Percentiles rank a stretch among this genome's conserved stretches.
Evolutionary conservation across 30 jellyfish, hydroid and myxozoan genomes (phyloP).

Genomic region (Phacellophora camtschatica): DNA sequence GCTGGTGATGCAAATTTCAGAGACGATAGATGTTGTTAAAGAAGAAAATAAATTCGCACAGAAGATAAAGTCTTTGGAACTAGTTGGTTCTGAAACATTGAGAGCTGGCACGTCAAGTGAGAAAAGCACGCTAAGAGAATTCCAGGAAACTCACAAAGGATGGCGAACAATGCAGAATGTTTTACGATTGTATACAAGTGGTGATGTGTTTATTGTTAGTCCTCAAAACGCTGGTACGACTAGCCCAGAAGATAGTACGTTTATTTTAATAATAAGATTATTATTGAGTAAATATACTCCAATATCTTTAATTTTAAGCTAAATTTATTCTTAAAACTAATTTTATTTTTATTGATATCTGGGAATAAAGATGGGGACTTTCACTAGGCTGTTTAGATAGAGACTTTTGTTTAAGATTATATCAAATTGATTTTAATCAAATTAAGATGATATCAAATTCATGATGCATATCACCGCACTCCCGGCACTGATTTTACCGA

Average conservation of each 20-base stretch:
- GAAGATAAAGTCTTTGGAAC: constrained; percentile 60
- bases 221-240: not conserved
- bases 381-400: no score
- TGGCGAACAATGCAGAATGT: constrained; percentile 94
- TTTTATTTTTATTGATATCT: no score
- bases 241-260: constrained; percentile 1
- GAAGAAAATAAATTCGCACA: constrained; percentile 87
- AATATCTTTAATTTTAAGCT: no score
- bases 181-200: constrained; percentile 72
- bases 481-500: no score
- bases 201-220: not conserved
- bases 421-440: no score
- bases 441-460: no score
- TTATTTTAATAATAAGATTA: not conserved
- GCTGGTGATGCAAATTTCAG: constrained; percentile 75
- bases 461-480: no score
- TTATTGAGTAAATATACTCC: no score
- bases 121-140: not conserved
- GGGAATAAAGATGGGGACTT: no score
- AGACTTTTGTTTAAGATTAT: no score
- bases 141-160: constrained; percentile 38
- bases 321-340: no score
- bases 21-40: constrained; percentile 68
- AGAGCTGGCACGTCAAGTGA: constrained; percentile 19
- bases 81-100: not conserved